Percentiles rank a stretch among this genome's conserved stretches.
These are phyloP conservation scores for Harpagoxenus sublaevis DNA, from an alignment of 2,888 invertebrate species.

Conservation along the genomic window DNA sequence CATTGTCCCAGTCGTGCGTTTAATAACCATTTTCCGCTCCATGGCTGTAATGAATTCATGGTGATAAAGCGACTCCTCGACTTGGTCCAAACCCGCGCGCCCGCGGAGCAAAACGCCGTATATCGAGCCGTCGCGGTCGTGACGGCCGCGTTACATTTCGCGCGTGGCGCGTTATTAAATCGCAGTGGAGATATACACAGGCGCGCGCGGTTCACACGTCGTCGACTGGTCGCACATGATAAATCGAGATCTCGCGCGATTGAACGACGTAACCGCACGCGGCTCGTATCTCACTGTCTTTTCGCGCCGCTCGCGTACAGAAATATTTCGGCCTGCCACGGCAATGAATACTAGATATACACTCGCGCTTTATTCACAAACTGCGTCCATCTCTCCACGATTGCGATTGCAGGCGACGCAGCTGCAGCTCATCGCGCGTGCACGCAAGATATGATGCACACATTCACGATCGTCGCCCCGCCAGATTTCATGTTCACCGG, in stretches of 20 bases:
- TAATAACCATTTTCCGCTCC: slow-evolving; percentile 42
- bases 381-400: slow-evolving; percentile 52
- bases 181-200: slow-evolving; percentile 8
- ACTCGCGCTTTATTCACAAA: slow-evolving; percentile 65
- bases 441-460: slow-evolving; percentile 18
- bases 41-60: slow-evolving; percentile 37
- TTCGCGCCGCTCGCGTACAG: slow-evolving; percentile 56
- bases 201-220: neutral
- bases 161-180: slow-evolving; percentile 46
- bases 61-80: slow-evolving; percentile 39
- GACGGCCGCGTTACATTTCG: slow-evolving; percentile 16
- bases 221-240: slow-evolving; percentile 59
- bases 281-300: slow-evolving; percentile 73
- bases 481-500: slow-evolving; percentile 48
- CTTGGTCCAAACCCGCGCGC: slow-evolving; percentile 20
- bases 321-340: slow-evolving; percentile 66
- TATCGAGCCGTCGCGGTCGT: slow-evolving; percentile 37
- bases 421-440: neutral
- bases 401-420: slow-evolving; percentile 38
- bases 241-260: slow-evolving; percentile 66
- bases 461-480: neutral
- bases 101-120: slow-evolving; percentile 31
- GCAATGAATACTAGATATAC: slow-evolving; percentile 69
- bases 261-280: slow-evolving; percentile 35
- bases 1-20: slow-evolving; percentile 2